Base-by-base conservation (phyloP, 2,797 vertebrate genomes). In the Erpetoichthys calabaricus region DNA sequence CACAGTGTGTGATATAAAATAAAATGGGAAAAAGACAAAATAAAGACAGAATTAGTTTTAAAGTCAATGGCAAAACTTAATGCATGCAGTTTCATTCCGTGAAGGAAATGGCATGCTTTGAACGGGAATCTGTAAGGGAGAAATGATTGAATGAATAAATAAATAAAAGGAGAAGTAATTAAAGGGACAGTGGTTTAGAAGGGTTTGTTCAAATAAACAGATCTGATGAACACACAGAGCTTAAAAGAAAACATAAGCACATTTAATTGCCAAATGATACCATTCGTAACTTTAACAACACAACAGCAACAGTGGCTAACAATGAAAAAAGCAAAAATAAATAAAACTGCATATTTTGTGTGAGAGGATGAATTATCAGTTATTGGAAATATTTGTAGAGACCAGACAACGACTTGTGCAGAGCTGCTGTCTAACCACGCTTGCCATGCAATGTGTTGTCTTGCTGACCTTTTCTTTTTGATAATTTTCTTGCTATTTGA, bases 21-120 rank as follows among this genome's bases (percentile, higher is more conserved):
- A 86, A 89, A 73, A 79, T 67, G 66, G 76, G 78, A 81, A 72
- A 68, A 86, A 88, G 85, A 84, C 78, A 89, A 92, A 92, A 90
- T 93, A 96, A 91, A 93, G 87, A 91, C 86, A 95, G 82, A 86
- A 88, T 98, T 98, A 98, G 94, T 97, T 86, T 85, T 82, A 82
- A 86, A 86, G 81, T 83, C 84, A 82, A 84, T 84, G 86, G 72
- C 59, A 70, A 54, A 76, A 82, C 73, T 3, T 75, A 88, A 88
- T 74, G 82, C 92, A 87, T 89, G 92, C 91, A 87, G 83, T 82
- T 82, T 85, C 79, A 85, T 87, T 88, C 68, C 78, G 66, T 82
- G 85, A 81, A 75, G 82, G 76, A 80, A 72, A 82, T 78, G 78
- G 73, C 89, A 87, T 89, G 91, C 88, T 87, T 80, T 82, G 79